A percentile compares a stretch with the other conserved stretches of the same genome.
Evolutionary conservation across 30 jellyfish, hydroid and myxozoan genomes (phyloP).

Genomic region (Chironex yamaguchii): DNA sequence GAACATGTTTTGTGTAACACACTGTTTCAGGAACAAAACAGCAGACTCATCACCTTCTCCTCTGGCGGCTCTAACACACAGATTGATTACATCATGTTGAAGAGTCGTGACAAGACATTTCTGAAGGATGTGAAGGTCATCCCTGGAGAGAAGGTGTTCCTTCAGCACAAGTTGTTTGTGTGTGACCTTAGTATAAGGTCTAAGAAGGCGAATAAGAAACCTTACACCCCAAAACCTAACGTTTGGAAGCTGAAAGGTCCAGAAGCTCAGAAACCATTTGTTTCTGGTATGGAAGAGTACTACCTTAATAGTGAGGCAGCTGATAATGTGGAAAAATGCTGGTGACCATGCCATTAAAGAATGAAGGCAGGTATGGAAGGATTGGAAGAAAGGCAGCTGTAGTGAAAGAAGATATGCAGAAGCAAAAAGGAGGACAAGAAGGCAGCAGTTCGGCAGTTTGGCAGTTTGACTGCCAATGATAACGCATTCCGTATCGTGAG

Average conservation of each 20-base stretch:
- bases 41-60: not conserved
- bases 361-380: no score
- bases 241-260: conserved; percentile 27
- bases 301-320: no score
- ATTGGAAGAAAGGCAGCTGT: no score
- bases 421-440: no score
- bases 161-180: conserved; percentile 14
- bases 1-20: conserved; percentile 26
- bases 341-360: no score
- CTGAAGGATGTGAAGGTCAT: conserved; percentile 21
- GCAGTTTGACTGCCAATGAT: no score
- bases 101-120: not conserved
- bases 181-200: not conserved
- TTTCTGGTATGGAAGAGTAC: not conserved
- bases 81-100: conserved; percentile 21
- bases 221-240: not conserved
- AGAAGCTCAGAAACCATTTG: not conserved
- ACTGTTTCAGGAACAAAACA: not conserved
- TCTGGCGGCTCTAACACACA: conserved; percentile 10
- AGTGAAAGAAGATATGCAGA: no score
- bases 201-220: not conserved
- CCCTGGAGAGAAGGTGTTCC: conserved; percentile 42
- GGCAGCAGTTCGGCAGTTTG: no score
- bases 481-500: no score
- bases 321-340: no score